Evolutionary conservation across 2,888 invertebrate genomes (phyloP).

Genomic region (Cheilosia grossa): DNA sequence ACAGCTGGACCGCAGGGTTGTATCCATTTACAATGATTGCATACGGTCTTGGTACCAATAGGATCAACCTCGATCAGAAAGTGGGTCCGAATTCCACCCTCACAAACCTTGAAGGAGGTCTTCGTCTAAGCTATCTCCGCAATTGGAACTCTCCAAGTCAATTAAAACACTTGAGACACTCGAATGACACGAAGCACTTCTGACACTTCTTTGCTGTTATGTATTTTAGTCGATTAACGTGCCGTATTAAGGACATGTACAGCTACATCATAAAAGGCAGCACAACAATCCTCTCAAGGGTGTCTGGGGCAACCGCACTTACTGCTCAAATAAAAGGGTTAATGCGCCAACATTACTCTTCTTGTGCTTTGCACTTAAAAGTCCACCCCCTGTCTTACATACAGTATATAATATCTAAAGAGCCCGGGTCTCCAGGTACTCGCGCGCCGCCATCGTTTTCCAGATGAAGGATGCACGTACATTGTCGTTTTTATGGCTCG

Average conservation of each 20-base stretch:
- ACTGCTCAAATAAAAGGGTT: slow-evolving; percentile 60
- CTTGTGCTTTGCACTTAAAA: slow-evolving; percentile 53
- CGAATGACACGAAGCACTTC: slow-evolving; percentile 24
- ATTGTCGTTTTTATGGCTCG: slow-evolving; percentile 67
- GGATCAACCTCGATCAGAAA: too few relatives aligned
- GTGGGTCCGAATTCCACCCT: too few relatives aligned
- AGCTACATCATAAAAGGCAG: slow-evolving; percentile 3
- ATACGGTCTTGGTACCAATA: too few relatives aligned
- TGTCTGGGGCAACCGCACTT: slow-evolving; percentile 53
- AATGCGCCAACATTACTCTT: slow-evolving; percentile 67
- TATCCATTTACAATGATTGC: too few relatives aligned
- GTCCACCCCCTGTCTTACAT: neutral
- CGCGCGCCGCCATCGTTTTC: slow-evolving; percentile 36
- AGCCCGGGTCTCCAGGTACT: neutral
- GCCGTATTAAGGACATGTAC: neutral
- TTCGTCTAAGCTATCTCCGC: too few relatives aligned
- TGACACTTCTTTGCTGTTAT: slow-evolving; percentile 28
- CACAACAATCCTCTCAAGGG: slow-evolving; percentile 3
- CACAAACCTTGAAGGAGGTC: too few relatives aligned
- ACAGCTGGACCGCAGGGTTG: too few relatives aligned
- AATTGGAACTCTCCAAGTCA: slow-evolving; percentile 14
- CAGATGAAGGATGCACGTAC: slow-evolving; percentile 61
- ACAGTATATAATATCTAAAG: neutral
- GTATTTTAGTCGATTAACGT: slow-evolving; percentile 36
- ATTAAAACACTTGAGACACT: slow-evolving; percentile 50